A percentile compares a stretch with the other conserved stretches of the same genome.
phyloP scores from a whole-genome alignment of 2,797 vertebrate genomes.

The Nannoperca obscura region DNA sequence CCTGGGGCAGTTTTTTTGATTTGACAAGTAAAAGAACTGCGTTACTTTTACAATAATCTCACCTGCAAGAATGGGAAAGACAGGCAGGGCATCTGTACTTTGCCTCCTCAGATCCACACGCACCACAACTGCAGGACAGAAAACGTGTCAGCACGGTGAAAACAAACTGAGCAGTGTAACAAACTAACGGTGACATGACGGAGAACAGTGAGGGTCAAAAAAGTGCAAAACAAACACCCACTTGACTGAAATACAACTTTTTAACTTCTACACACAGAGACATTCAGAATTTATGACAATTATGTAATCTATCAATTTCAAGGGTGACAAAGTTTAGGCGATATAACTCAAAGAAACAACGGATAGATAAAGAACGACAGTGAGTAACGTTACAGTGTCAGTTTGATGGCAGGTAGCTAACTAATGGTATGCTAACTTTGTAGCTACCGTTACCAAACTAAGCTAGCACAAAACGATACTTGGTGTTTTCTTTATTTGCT shows the following conservation, averaged over 20 bases:
- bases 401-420: not conserved
- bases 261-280: not conserved
- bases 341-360: rapidly evolving
- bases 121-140: conserved; percentile 88
- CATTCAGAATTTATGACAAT: not conserved
- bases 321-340: not conserved
- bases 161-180: not conserved
- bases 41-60: conserved; percentile 30
- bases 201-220: not conserved
- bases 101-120: conserved; percentile 88
- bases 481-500: too few species aligned
- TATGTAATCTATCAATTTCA: too few species aligned
- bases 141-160: not conserved
- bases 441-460: not conserved
- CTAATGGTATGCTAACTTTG: not conserved
- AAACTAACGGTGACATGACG: not conserved
- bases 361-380: too few species aligned
- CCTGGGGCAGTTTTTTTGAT: not conserved
- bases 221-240: not conserved
- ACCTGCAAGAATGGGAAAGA: conserved; percentile 93
- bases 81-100: conserved; percentile 95
- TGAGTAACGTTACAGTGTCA: too few species aligned
- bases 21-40: not conserved
- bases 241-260: not conserved
- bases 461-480: not conserved